A percentile compares a stretch with the other conserved stretches of the same genome.
These are phyloP conservation scores for Clarias fuscus DNA, from an alignment of 2,797 vertebrate species.

Conservation along the genomic window DNA sequence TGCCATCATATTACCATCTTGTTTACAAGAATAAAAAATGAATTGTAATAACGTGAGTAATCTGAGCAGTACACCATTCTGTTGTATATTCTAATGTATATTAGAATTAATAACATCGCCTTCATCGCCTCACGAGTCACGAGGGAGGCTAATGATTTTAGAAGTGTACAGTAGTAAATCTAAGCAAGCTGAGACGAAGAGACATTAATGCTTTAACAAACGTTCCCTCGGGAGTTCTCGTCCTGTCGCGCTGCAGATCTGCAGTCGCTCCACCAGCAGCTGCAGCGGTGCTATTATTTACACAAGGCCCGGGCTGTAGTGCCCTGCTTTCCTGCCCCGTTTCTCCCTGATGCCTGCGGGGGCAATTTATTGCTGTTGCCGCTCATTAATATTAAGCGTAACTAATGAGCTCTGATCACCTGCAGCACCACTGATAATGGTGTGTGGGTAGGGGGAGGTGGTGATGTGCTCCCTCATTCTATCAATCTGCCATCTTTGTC, in stretches of 20 bases:
- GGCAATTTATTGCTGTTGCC: conserved; percentile 71
- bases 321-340: conserved; percentile 27
- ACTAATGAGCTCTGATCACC: conserved; percentile 80
- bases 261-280: conserved; percentile 47
- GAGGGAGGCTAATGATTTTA: conserved; percentile 15
- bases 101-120: background rate
- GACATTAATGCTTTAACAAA: conserved; percentile 32
- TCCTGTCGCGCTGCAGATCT: conserved; percentile 5
- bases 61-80: background rate
- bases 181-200: background rate
- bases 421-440: conserved; percentile 64
- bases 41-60: background rate
- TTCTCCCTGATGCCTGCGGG: conserved; percentile 54
- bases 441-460: background rate
- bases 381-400: conserved; percentile 76
- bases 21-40: background rate
- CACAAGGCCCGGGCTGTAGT: conserved; percentile 63
- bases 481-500: background rate
- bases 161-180: conserved; percentile 21
- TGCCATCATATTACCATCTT: background rate
- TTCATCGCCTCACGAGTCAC: conserved; percentile 3
- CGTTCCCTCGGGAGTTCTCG: background rate
- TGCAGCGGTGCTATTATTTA: conserved; percentile 69
- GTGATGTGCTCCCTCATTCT: background rate
- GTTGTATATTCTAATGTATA: background rate